phyloP scores from a whole-genome alignment of 2,797 vertebrate species.

The Gallinago solitaria region DNA sequence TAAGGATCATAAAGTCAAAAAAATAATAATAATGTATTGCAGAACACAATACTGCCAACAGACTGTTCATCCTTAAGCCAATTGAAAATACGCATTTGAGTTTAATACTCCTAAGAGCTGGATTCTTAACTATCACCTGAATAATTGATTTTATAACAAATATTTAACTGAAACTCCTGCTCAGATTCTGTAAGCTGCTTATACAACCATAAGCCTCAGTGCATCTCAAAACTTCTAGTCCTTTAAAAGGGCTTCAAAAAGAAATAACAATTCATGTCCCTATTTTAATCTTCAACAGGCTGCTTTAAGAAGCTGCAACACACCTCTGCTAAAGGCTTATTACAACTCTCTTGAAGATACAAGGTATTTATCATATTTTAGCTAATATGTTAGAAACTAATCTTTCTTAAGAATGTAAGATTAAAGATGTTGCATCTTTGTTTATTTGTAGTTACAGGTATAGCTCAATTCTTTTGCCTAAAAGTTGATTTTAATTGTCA shows the following conservation, averaged over 20 bases:
- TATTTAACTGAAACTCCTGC: not conserved
- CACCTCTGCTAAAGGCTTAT: constrained; percentile 90
- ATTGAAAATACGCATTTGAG: rapidly evolving
- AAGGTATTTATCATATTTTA: constrained; percentile 78
- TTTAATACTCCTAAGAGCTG: not conserved
- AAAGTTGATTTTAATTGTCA: not conserved
- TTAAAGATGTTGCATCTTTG: not conserved
- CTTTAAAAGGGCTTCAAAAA: not conserved
- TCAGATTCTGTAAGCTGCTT: not conserved
- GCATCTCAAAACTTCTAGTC: not conserved
- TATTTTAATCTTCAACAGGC: constrained; percentile 77
- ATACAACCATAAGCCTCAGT: not conserved
- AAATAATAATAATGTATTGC: not conserved
- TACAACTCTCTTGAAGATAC: constrained; percentile 87
- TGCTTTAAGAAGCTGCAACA: constrained; percentile 85
- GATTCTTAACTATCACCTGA: not conserved
- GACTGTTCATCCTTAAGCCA: not conserved
- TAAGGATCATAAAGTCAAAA: not conserved
- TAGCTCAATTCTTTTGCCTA: not conserved
- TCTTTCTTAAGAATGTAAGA: not conserved
- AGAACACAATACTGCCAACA: not conserved
- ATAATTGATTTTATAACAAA: not conserved
- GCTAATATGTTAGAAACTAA: not conserved
- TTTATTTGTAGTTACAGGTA: not conserved
- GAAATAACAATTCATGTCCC: not conserved